Evolutionary conservation across 2,113 vertebrate genomes (phyloP).

Genomic region (Syrrhaptes paradoxus): DNA sequence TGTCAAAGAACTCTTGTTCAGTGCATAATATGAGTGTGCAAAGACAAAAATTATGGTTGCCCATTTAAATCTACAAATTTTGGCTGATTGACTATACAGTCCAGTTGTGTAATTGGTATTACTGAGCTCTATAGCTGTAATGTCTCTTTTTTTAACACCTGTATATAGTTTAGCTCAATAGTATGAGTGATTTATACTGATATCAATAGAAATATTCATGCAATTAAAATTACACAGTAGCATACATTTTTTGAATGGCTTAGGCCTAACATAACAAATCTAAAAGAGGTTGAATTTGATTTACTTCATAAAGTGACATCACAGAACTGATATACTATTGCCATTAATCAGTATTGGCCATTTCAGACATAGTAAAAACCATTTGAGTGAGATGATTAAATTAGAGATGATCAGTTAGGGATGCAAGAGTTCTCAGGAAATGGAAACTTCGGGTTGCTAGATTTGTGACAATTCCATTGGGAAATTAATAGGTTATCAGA

Average conservation of each 20-base stretch:
- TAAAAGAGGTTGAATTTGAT: neutral
- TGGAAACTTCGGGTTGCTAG: neutral
- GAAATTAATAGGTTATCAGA: conserved; percentile 28
- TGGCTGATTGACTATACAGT: neutral
- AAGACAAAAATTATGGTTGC: neutral
- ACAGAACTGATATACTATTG: neutral
- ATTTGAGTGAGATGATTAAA: conserved; percentile 8
- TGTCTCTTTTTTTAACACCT: neutral
- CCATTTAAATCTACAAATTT: neutral
- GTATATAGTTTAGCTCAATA: neutral
- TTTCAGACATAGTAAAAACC: conserved; percentile 13
- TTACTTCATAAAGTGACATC: neutral
- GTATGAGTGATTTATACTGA: neutral
- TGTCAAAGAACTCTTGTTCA: neutral
- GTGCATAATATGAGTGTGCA: neutral
- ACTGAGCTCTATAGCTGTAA: neutral
- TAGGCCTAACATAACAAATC: neutral
- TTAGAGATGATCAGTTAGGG: conserved; percentile 1
- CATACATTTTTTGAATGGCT: neutral
- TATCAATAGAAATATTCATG: neutral
- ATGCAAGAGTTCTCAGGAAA: neutral
- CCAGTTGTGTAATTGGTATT: neutral
- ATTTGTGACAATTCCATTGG: neutral
- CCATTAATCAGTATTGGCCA: neutral
- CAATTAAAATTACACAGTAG: neutral